Evolutionary conservation across 2,797 vertebrate genomes (phyloP).

Genomic region (Lacerta bilineata): DNA sequence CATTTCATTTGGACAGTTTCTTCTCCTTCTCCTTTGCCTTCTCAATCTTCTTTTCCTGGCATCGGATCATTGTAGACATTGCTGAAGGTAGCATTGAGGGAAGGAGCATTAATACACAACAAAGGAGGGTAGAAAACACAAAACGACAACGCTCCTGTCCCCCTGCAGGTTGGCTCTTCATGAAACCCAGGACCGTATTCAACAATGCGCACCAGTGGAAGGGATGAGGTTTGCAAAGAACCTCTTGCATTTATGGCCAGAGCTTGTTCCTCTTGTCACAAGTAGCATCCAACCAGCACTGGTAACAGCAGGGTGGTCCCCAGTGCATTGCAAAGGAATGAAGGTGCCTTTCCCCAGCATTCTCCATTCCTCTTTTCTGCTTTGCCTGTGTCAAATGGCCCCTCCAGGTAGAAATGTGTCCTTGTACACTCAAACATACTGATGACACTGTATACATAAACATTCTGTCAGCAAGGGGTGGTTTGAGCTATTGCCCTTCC

Average conservation of each 20-base stretch:
- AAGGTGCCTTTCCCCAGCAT: background rate
- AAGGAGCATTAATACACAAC: background rate
- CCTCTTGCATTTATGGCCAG: background rate
- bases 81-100: constrained; percentile 77
- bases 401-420: background rate
- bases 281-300: too few relatives aligned
- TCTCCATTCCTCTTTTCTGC: background rate
- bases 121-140: background rate
- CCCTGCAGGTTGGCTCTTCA: background rate
- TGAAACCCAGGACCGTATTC: background rate
- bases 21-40: constrained; percentile 75
- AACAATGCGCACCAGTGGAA: background rate
- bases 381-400: background rate
- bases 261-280: too few relatives aligned
- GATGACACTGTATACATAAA: background rate
- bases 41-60: constrained; percentile 73
- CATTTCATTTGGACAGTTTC: constrained; percentile 65
- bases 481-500: background rate
- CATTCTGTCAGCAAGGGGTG: background rate
- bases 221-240: background rate
- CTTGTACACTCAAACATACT: background rate
- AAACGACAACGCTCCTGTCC: too few relatives aligned
- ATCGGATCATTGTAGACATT: constrained; percentile 72
- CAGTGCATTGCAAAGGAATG: too few relatives aligned
- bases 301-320: too few relatives aligned